Evolutionary conservation across 1,140 invertebrate species (phyloP), one percentile per base, ranked within the genome.

Genomic region (Drusus annulatus): DNA sequence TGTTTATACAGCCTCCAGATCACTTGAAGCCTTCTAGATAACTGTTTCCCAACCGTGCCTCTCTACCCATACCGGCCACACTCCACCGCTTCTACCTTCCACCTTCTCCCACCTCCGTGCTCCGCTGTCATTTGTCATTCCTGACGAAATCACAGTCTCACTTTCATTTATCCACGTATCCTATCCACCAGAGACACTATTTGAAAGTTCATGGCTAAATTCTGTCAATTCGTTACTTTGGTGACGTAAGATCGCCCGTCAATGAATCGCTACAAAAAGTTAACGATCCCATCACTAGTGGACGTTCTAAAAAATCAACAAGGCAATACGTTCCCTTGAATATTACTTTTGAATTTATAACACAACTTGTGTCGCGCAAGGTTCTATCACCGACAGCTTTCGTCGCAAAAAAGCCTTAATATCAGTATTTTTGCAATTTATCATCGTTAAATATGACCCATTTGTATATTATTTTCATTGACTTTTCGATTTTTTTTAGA

Each of bases 181-280:
- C 52, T 71, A 71, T 71, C 52, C 23, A 71, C 68, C 45, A 71
- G 51, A 71, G n/a, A 52, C 68, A 51, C 36, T 45, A 45, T 71
- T 71, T 71, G 50, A 71, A 71, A 71, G 68, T 71, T 71, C 68
- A 71, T 7, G 68, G 68, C 68, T 71, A 71, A 50, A 51, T 16
- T 28, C 15, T 52, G 15, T 71, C 68, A 15, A 71, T 71, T 71
- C 68, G 17, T 52, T 71, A n/a, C 19, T 45, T 45, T 71, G 13
- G 68, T 71, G 68, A 71, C 68, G 68, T 71, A 50, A 71, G 45
- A 71, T 60, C 58, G 21, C 13, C 58, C 21, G 58, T 23, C 54
- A 56, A 56, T 56, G 54, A 45, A 45, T 45, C 36, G 36, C 7
- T 13, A 45, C 36, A 45, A 45, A 45, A 45, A 45, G 13, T 13